Percentiles rank a stretch among this genome's conserved stretches.
Evolutionary conservation across 2,888 invertebrate genomes (phyloP).

Genomic region (Philaethria dido): DNA sequence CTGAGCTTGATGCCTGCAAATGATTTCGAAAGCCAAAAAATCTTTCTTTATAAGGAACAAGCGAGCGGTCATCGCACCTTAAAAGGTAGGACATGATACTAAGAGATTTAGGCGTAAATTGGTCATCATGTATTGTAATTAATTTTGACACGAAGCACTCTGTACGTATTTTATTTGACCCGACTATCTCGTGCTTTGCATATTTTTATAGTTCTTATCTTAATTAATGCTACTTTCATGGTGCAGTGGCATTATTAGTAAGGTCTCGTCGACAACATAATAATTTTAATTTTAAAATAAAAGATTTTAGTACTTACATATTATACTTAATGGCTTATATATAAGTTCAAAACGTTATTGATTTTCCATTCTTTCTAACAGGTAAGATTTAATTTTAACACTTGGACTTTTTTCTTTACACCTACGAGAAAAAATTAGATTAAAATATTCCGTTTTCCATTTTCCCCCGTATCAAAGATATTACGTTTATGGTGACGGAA

Average conservation of each 20-base stretch:
- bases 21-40: constrained; percentile 78
- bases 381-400: too few species aligned
- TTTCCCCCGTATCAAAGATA: too few species aligned
- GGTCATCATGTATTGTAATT: constrained; percentile 68
- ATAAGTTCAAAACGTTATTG: too few species aligned
- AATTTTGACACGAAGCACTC: constrained; percentile 59
- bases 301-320: too few species aligned
- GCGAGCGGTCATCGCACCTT: constrained; percentile 63
- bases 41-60: constrained; percentile 62
- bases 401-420: too few species aligned
- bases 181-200: constrained; percentile 23
- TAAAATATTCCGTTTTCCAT: too few species aligned
- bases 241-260: background rate
- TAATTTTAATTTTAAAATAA: too few species aligned
- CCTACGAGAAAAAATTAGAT: too few species aligned
- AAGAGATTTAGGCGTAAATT: constrained; percentile 69
- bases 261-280: too few species aligned
- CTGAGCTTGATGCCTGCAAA: constrained; percentile 54
- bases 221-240: background rate
- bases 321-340: too few species aligned
- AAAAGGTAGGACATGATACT: constrained; percentile 66
- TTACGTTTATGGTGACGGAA: too few species aligned
- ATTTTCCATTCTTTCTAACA: too few species aligned
- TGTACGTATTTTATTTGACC: constrained; percentile 28
- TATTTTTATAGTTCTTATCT: constrained; percentile 16